Evolutionary conservation across 2,888 invertebrate species (phyloP), one percentile per base, ranked within the genome.

Genomic region (Mythimna albipuncta): DNA sequence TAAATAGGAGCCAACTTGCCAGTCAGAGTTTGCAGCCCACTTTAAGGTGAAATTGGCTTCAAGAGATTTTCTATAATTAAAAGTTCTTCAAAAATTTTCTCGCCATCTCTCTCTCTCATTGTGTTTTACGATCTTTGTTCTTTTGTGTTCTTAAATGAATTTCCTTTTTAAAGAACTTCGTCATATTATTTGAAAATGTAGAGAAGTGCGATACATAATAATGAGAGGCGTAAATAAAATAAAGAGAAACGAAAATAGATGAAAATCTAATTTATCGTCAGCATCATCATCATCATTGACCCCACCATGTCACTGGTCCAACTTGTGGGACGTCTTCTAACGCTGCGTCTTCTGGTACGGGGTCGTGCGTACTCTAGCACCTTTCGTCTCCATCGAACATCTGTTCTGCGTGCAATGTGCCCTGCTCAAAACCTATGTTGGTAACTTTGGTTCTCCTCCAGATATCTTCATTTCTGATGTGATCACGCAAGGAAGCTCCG

Each of bases 1-100:
- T 86, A 89, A 90, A 91, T 88, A 86, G 88, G 89, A 90, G 89
- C 85, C 85, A 86, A 85, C 83, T 88, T 86, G 68, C 75, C 76
- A 75, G 83, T 76, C 83, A 85, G 89, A 91, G 85, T 91, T 88
- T 73, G 65, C 75, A 78, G 76, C 82, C 83, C 80, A 85, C 71
- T 85, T 83, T 69, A 83, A 87, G 87, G 87, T 89, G 75, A 86
- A 81, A 89, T 88, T 86, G 88, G 83, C 84, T 88, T 79, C 81
- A 81, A 87, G 87, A 87, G 83, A 85, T 89, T 88, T 86, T 85
- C 87, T 89, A 88, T 90, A 91, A 89, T 90, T 91, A 90, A 88
- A 90, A 90, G 85, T 88, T 90, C 81, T 84, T 87, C 59, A 86
- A 86, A 88, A 85, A 83, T 72, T 65, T 79, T 82, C 82, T 78